Evolutionary conservation across 2,113 vertebrate genomes (phyloP), one percentile per base, ranked within the genome.

Genomic region (Rhizomys pruinosus): DNA sequence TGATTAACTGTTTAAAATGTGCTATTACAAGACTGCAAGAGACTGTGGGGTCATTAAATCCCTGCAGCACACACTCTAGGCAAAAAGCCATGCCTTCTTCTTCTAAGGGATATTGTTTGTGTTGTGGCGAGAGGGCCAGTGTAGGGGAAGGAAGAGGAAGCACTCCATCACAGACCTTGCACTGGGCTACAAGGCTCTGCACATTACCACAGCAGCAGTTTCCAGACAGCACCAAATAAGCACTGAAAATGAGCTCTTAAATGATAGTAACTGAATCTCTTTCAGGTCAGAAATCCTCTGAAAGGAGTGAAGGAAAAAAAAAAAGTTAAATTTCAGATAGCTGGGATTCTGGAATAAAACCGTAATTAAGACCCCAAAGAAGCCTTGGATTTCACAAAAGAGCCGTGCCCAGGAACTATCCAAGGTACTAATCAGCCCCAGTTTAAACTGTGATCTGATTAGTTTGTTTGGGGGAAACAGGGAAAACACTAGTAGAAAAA

Each of bases 321-420:
- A 11, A n/a, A n/a, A n/a, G n/a, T n/a, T 13, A 84, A 79, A 71
- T 16, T 85, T n/a, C 1, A 89, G 10, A 68, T 29, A 81, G 16
- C 44, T 42, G 19, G 42, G 42, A 64, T 69, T 77, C 39, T 76
- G 32, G 27, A 90, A 61, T 57, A 79, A 68, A 77, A 42, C 47
- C 71, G 32, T 23, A 90, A 61, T 63, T 74, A 68, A 77, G 52
- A 84, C 66, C 66, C 44, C 55, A 74, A 8, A 9, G n/a, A 85
- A 61, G 29, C 7, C n/a, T 61, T 76, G 57, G 61, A 80, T 39
- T 78, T 81, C 68, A 39, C 32, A 4, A 71, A 63, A 61, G 17
- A 95, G 90, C 52, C 8, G 20, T 68, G 29, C 66, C 39, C 74
- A 59, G 95, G 96, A 97, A 96, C 97, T 97, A 97, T 97, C 97